phyloP scores from a whole-genome alignment of 2,113 vertebrate genomes.

The Acanthochromis polyacanthus region DNA sequence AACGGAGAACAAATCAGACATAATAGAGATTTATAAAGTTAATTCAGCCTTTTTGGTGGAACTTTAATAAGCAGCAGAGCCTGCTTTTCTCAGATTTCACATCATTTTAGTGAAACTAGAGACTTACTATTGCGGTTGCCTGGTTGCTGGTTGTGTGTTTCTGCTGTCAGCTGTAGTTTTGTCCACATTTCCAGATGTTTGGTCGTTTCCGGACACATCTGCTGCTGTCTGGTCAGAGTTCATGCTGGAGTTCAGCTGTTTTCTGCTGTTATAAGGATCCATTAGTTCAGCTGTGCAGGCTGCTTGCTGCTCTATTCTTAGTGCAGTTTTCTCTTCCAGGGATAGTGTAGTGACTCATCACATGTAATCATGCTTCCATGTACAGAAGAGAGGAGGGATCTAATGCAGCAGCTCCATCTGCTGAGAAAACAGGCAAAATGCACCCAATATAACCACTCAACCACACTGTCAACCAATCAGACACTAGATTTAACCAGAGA shows the following conservation, averaged over 20 bases:
- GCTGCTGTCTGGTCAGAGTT: neutral
- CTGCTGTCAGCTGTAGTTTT: neutral
- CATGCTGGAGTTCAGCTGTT: neutral
- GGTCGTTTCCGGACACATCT: neutral
- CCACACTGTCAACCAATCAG: too few species aligned
- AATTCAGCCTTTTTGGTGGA: too few species aligned
- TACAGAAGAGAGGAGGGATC: neutral
- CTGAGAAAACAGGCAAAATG: conserved; percentile 1
- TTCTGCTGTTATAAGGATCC: conserved; percentile 19
- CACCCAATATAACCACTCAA: too few species aligned
- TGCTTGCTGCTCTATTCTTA: neutral
- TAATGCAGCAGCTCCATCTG: conserved; percentile 12
- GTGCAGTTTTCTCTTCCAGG: neutral
- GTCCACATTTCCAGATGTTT: neutral
- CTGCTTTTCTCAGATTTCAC: neutral
- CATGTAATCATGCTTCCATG: too few species aligned
- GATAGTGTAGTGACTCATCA: neutral
- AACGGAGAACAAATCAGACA: neutral
- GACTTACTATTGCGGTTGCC: conserved; percentile 45
- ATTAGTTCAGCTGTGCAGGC: conserved; percentile 1
- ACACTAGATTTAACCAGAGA: too few species aligned
- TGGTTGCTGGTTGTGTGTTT: neutral
- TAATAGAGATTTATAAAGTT: too few species aligned
- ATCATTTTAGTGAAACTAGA: neutral
- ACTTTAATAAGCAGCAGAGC: neutral